Evolutionary conservation across 1,140 invertebrate genomes (phyloP).

Genomic region (Drosophila asahinai): DNA sequence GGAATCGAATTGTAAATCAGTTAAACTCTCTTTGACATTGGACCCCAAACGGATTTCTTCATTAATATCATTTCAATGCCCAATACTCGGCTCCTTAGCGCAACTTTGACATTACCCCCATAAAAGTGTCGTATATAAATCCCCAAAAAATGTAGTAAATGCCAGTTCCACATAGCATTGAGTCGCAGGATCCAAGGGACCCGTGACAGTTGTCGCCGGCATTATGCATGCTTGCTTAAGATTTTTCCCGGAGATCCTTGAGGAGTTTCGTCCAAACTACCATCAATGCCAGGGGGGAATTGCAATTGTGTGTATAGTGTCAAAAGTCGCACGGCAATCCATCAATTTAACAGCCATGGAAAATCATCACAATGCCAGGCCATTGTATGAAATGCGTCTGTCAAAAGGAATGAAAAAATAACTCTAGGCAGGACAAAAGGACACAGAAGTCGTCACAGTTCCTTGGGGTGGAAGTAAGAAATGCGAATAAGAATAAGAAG

Average conservation of each 20-base stretch:
- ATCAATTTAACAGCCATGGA: constrained; percentile 79
- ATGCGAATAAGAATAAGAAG: constrained; percentile 39
- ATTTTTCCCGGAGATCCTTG: constrained; percentile 44
- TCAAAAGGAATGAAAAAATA: constrained; percentile 43
- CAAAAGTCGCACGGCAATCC: constrained; percentile 80
- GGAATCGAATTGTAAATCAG: background rate
- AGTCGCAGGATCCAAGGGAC: constrained; percentile 31
- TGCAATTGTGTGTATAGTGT: constrained; percentile 69
- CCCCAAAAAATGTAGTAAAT: constrained; percentile 50
- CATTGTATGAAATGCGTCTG: constrained; percentile 69
- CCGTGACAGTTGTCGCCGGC: constrained; percentile 28
- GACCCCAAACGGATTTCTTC: background rate
- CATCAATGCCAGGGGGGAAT: constrained; percentile 33
- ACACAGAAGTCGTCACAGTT: constrained; percentile 56
- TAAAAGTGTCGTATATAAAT: constrained; percentile 47
- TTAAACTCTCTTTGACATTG: background rate
- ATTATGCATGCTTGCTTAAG: constrained; percentile 64
- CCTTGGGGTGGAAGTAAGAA: constrained; percentile 50
- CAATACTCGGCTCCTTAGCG: constrained; percentile 46
- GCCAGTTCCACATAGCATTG: constrained; percentile 8
- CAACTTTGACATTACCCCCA: constrained; percentile 18
- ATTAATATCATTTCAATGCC: constrained; percentile 6
- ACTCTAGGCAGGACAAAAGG: constrained; percentile 47
- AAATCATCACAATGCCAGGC: constrained; percentile 70
- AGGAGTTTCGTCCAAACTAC: constrained; percentile 22